phyloP scores from a whole-genome alignment of 2,113 vertebrate species.

The Spizaetus ornatus region DNA sequence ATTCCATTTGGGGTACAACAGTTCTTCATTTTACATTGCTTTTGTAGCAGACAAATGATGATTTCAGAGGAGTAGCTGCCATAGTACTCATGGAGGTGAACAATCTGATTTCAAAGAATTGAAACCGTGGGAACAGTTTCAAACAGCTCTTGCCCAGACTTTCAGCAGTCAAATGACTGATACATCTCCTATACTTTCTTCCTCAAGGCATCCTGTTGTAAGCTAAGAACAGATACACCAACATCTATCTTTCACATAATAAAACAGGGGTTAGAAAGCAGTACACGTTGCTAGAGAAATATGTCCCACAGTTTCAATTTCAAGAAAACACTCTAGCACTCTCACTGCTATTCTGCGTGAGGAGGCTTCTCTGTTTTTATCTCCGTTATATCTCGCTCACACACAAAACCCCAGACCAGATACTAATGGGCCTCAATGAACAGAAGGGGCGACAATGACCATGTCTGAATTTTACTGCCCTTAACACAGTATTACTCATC shows the following conservation, averaged over 20 bases:
- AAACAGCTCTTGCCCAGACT: background rate
- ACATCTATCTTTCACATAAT: background rate
- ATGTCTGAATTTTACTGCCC: background rate
- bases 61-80: background rate
- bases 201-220: background rate
- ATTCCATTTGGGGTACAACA: background rate
- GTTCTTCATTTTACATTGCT: background rate
- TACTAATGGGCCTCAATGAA: rapidly evolving
- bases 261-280: background rate
- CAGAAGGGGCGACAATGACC: background rate
- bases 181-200: background rate
- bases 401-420: background rate
- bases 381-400: background rate
- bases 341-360: background rate
- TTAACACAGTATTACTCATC: background rate
- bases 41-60: background rate
- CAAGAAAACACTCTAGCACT: background rate
- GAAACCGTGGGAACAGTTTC: background rate
- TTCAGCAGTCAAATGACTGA: background rate
- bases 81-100: background rate
- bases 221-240: background rate
- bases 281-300: rapidly evolving
- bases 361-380: background rate
- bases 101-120: background rate
- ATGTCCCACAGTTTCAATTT: background rate